Evolutionary conservation across 2,888 invertebrate species (phyloP).

Genomic region (Patella ulyssiponensis): DNA sequence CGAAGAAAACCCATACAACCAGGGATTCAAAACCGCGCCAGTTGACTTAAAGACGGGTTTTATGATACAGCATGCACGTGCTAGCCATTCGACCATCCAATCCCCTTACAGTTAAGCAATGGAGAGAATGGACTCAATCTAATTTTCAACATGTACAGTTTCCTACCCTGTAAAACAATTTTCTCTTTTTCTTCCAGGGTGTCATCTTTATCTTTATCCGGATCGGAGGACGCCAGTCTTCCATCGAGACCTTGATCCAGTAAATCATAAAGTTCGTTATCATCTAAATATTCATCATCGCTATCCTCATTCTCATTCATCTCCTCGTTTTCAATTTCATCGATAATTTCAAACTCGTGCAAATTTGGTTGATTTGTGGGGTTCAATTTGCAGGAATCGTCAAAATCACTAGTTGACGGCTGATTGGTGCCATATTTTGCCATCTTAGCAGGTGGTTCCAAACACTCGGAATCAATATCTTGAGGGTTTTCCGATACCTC

Average conservation of each 20-base stretch:
- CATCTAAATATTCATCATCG: conserved; percentile 48
- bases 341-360: conserved; percentile 54
- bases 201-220: conserved; percentile 35
- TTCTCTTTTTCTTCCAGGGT: conserved; percentile 53
- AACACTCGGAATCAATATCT: not conserved
- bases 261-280: conserved; percentile 58
- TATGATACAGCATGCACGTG: too few relatives aligned
- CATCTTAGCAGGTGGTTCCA: conserved; percentile 21
- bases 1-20: too few relatives aligned
- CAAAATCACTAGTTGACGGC: not conserved
- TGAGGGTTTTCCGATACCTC: not conserved
- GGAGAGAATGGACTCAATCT: too few relatives aligned
- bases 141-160: too few relatives aligned
- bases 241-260: conserved; percentile 59
- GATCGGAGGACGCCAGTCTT: conserved; percentile 28
- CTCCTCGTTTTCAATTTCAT: conserved; percentile 44
- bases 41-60: too few relatives aligned
- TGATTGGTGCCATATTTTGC: not conserved
- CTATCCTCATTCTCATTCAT: conserved; percentile 34
- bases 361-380: not conserved
- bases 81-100: too few relatives aligned
- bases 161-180: conserved; percentile 55
- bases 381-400: not conserved
- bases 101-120: too few relatives aligned
- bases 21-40: too few relatives aligned